Conservation (phyloP, 2,888 invertebrate genomes). For the Capitulum mitella region DNA sequence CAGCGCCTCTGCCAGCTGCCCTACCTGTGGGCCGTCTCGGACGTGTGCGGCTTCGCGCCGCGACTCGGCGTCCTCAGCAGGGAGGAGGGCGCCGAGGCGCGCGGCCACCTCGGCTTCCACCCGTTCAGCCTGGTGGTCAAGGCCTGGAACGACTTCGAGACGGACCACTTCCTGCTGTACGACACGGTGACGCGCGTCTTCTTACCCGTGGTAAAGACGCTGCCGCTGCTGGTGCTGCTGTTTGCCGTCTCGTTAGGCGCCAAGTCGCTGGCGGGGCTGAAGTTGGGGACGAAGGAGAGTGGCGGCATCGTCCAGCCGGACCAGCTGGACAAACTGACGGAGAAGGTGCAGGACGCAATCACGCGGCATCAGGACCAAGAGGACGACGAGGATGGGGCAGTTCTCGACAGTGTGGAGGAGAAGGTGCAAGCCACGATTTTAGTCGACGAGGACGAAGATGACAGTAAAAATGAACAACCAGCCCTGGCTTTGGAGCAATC, state of each 20-base stretch:
- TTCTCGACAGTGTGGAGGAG: no score
- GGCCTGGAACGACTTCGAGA: neutral
- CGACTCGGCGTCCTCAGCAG: neutral
- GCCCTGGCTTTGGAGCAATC: no score
- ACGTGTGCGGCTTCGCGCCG: neutral
- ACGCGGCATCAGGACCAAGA: no score
- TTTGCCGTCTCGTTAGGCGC: neutral
- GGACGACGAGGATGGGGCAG: no score
- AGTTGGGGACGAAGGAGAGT: no score
- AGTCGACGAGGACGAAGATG: no score
- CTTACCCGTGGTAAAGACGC: neutral
- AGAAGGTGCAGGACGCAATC: no score
- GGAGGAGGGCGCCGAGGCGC: neutral
- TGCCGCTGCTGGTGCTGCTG: neutral
- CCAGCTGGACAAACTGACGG: no score
- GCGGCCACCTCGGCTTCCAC: neutral
- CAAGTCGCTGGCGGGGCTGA: neutral
- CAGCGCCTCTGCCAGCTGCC: neutral
- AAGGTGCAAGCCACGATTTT: no score
- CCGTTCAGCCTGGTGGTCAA: neutral
- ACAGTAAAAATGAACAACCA: no score
- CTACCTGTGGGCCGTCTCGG: neutral
- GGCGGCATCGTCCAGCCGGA: no score
- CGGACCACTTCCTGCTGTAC: neutral
- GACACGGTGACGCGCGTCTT: neutral